Evolutionary conservation across 2,113 vertebrate genomes (phyloP).

Genomic region (Gallinago media): DNA sequence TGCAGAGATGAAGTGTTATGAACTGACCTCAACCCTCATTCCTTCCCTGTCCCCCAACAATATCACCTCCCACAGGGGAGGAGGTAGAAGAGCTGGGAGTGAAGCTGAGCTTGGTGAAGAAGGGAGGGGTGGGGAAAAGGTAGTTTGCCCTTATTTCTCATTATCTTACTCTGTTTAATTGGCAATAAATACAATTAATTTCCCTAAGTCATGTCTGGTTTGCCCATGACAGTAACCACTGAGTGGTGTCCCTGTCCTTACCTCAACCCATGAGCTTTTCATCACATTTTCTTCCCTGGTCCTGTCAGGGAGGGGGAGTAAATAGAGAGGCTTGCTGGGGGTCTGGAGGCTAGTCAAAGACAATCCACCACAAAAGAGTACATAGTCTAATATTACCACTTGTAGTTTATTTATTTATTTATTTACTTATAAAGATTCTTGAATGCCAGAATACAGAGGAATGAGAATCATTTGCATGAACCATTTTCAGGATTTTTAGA

Average conservation of each 20-base stretch:
- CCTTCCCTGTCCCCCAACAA: too few species aligned
- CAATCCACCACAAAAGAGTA: not conserved
- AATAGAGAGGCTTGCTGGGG: not conserved
- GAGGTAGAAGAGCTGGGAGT: not conserved
- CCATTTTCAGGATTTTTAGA: not conserved
- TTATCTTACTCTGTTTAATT: not conserved
- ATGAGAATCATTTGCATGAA: not conserved
- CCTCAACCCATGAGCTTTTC: not conserved
- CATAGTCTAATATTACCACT: not conserved
- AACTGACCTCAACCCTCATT: not conserved
- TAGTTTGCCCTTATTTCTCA: not conserved
- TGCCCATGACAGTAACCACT: not conserved
- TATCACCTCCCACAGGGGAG: not conserved
- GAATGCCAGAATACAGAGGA: not conserved
- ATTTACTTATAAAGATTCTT: not conserved
- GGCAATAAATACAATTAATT: not conserved
- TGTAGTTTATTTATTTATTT: not conserved
- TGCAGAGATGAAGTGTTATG: not conserved
- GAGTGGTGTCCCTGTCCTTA: not conserved
- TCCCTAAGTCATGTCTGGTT: not conserved
- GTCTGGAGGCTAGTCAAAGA: not conserved
- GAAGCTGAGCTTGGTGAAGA: not conserved
- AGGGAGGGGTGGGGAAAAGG: rapidly evolving
- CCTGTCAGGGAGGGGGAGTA: not conserved
- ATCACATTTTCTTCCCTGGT: not conserved